A percentile compares a stretch with the other conserved stretches of the same genome.
Conservation (phyloP, 2,888 invertebrate genomes). For the Syritta pipiens region DNA sequence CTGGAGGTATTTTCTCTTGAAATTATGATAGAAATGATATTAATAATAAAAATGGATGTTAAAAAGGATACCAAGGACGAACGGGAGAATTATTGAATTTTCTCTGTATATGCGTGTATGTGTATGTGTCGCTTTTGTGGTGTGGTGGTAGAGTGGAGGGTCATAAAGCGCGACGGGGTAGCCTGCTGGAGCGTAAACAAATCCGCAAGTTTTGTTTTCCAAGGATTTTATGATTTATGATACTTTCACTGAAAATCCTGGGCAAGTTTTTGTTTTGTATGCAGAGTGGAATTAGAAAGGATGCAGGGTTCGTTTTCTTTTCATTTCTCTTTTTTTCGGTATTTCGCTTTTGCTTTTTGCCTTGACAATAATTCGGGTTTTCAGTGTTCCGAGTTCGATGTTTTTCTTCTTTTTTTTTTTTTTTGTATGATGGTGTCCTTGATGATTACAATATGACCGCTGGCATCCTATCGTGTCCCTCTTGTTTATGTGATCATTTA, state of each 20-base stretch:
- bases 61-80: conserved; percentile 36
- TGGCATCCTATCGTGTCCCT: background rate
- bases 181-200: conserved; percentile 44
- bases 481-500: conserved; percentile 16
- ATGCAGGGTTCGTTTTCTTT: conserved; percentile 7
- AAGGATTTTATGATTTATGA: conserved; percentile 60
- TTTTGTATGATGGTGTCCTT: conserved; percentile 23
- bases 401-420: background rate
- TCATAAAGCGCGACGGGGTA: background rate
- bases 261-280: background rate
- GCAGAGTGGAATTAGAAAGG: conserved; percentile 14
- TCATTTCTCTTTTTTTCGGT: background rate
- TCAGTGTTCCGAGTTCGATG: background rate
- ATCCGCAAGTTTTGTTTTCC: conserved; percentile 43
- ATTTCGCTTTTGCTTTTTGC: background rate
- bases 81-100: conserved; percentile 26
- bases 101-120: conserved; percentile 10
- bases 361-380: conserved; percentile 28
- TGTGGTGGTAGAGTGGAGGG: background rate
- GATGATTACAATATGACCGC: conserved; percentile 49
- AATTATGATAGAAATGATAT: conserved; percentile 55
- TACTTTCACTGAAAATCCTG: conserved; percentile 12
- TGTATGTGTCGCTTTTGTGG: conserved; percentile 1
- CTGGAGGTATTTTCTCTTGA: conserved; percentile 49
- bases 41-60: conserved; percentile 56